phyloP scores from a whole-genome alignment of 2,888 invertebrate genomes.

The Barypeithes pellucidus region DNA sequence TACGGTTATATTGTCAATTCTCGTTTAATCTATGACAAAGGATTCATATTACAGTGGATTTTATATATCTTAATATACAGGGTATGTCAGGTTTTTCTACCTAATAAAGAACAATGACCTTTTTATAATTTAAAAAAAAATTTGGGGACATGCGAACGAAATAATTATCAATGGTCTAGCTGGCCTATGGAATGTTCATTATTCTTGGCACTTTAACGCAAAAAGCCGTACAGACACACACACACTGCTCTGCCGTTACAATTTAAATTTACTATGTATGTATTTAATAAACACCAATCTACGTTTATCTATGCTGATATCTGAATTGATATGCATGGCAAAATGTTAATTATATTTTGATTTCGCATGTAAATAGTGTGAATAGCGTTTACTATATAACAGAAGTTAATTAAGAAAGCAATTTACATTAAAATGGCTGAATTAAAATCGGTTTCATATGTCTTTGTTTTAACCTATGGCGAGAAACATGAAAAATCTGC shows the following conservation, averaged over 20 bases:
- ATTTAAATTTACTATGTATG: no score
- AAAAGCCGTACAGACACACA: no score
- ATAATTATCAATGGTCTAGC: no score
- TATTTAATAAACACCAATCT: no score
- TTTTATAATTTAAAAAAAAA: no score
- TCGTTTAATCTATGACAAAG: conserved; percentile 22
- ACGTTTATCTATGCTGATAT: conserved; percentile 21
- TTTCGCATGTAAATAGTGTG: conserved; percentile 52
- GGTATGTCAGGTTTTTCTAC: not conserved
- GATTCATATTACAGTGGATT: not conserved
- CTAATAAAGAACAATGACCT: no score
- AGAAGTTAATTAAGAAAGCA: conserved; percentile 52
- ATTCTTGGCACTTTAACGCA: no score
- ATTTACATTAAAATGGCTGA: conserved; percentile 52
- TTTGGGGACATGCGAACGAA: no score
- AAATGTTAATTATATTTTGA: conserved; percentile 48
- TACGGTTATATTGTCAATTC: conserved; percentile 35
- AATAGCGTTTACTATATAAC: conserved; percentile 49
- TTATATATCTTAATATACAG: not conserved
- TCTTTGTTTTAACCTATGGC: conserved; percentile 50
- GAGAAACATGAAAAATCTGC: conserved; percentile 46
- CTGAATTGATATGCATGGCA: conserved; percentile 37
- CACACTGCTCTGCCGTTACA: no score
- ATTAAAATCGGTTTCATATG: conserved; percentile 47
- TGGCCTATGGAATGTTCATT: no score